Conservation (phyloP, 2,797 vertebrate genomes). For the Delichon dasypus region DNA sequence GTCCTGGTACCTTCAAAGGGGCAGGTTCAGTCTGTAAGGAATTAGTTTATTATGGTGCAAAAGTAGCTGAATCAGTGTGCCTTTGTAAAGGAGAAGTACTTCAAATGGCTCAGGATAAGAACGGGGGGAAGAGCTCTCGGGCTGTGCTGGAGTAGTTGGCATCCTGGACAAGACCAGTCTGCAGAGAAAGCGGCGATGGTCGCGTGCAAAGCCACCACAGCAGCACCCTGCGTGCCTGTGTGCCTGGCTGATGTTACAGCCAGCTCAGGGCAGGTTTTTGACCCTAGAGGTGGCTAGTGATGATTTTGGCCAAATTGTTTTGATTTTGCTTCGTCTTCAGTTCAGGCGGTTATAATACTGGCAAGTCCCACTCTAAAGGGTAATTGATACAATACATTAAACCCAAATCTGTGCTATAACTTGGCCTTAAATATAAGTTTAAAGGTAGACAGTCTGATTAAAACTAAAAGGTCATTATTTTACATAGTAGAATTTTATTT, state of each 20-base stretch:
- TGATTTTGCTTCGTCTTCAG: background rate
- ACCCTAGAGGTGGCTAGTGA: background rate
- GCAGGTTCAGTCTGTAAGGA: background rate
- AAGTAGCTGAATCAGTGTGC: background rate
- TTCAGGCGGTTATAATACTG: background rate
- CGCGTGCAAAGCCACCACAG: fast-evolving
- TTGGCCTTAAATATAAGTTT: conserved; percentile 54
- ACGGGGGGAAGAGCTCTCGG: background rate
- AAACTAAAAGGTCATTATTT: conserved; percentile 65
- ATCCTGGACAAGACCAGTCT: background rate
- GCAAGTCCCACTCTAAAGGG: conserved; percentile 7
- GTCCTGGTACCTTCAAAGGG: background rate
- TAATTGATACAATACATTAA: conserved; percentile 39
- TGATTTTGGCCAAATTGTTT: background rate
- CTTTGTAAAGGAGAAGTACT: background rate
- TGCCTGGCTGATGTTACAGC: background rate
- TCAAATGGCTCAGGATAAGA: background rate
- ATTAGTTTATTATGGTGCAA: background rate
- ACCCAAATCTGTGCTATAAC: conserved; percentile 32
- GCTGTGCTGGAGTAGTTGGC: background rate
- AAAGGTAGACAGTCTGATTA: conserved; percentile 61
- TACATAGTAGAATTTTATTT: conserved; percentile 61
- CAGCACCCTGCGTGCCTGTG: background rate
- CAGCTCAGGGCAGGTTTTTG: background rate
- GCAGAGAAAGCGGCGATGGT: background rate